Conservation (phyloP, 2,113 vertebrate species). For the Xenopus borealis region DNA sequence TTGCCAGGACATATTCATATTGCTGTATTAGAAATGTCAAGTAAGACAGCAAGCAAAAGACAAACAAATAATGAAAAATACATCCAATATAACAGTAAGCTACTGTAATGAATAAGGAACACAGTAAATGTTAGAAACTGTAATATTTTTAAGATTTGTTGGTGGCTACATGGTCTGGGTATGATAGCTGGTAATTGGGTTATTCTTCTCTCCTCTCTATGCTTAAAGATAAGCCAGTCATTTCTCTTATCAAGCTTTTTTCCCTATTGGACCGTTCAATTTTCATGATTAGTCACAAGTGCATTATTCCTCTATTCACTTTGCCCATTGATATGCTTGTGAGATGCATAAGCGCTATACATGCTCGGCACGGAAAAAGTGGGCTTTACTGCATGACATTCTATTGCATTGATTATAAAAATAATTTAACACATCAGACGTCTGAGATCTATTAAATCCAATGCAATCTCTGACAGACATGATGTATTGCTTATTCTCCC, state of each 20-base stretch:
- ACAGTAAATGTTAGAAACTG: too few relatives aligned
- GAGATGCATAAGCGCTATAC: too few relatives aligned
- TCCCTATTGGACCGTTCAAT: background rate
- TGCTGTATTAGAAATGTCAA: too few relatives aligned
- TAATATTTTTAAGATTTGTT: too few relatives aligned
- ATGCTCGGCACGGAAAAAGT: too few relatives aligned
- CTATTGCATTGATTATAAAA: conserved; percentile 39
- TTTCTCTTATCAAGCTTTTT: background rate
- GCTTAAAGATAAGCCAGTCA: background rate
- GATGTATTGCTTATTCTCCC: conserved; percentile 49
- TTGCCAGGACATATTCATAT: too few relatives aligned
- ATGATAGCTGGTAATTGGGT: background rate
- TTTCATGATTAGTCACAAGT: background rate
- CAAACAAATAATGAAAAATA: too few relatives aligned
- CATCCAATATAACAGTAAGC: too few relatives aligned
- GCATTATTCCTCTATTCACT: conserved; percentile 38
- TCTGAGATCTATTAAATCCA: conserved; percentile 51
- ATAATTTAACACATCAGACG: conserved; percentile 35
- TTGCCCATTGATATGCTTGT: too few relatives aligned
- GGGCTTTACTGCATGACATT: too few relatives aligned
- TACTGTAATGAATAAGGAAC: too few relatives aligned
- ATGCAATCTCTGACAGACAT: conserved; percentile 46
- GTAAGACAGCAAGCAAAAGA: too few relatives aligned
- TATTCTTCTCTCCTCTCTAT: background rate
- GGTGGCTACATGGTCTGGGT: background rate